Conservation (phyloP, 2,797 vertebrate species). For the Sebastes variabilis region DNA sequence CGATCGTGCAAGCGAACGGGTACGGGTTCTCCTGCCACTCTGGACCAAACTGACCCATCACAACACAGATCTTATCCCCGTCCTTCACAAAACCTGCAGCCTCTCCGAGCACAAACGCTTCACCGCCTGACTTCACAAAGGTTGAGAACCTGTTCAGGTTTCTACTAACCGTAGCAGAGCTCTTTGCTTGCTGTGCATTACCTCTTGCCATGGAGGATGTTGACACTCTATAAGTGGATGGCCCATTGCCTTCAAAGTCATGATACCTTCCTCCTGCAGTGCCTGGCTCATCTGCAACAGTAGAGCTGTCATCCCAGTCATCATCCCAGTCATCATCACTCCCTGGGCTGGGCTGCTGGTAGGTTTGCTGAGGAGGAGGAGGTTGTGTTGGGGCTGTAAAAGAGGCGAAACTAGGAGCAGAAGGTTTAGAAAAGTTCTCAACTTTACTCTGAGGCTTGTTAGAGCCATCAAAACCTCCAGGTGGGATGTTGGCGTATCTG, state of each 20-base stretch:
- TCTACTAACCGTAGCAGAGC: constrained; percentile 91
- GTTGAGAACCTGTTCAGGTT: constrained; percentile 97
- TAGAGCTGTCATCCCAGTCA: constrained; percentile 96
- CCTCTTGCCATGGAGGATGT: constrained; percentile 82
- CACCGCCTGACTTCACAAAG: constrained; percentile 95
- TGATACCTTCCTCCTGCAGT: constrained; percentile 77
- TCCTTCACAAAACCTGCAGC: constrained; percentile 93
- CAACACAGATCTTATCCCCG: constrained; percentile 94
- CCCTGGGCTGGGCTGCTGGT: constrained; percentile 83
- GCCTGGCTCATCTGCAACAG: constrained; percentile 91
- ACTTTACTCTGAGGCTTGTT: constrained; percentile 62
- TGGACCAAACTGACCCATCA: constrained; percentile 89
- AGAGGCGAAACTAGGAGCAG: constrained; percentile 54
- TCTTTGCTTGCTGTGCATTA: constrained; percentile 83
- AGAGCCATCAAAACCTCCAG: constrained; percentile 75
- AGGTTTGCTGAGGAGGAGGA: constrained; percentile 69
- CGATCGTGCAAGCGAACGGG: constrained; percentile 92
- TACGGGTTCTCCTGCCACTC: constrained; percentile 99
- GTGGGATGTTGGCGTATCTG: constrained; percentile 84
- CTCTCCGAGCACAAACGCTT: constrained; percentile 95
- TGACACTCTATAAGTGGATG: constrained; percentile 87
- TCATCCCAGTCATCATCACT: constrained; percentile 97
- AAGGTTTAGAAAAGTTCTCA: constrained; percentile 71
- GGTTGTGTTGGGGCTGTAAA: constrained; percentile 57
- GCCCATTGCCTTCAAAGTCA: constrained; percentile 87